Conservation (phyloP, 1,140 invertebrate genomes). For the Rhopalosiphum maidis region DNA sequence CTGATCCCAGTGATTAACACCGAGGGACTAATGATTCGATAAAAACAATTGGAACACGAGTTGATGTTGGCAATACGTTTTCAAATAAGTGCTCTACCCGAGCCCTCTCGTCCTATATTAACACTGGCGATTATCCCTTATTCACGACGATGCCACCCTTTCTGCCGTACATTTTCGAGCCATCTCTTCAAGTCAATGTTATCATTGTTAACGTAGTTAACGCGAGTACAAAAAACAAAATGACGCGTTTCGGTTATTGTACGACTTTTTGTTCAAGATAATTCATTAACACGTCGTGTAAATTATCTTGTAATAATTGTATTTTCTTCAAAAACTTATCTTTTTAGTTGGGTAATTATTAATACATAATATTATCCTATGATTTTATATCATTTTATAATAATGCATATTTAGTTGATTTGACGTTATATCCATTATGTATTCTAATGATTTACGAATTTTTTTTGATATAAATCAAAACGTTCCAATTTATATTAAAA, state of each 20-base stretch:
- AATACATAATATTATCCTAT: not conserved
- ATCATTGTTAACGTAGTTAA: not conserved
- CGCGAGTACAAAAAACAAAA: not conserved
- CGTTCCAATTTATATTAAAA: not conserved
- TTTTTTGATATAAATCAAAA: not conserved
- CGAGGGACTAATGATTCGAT: not conserved
- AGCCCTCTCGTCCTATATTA: constrained; percentile 2
- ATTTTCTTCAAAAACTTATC: not conserved
- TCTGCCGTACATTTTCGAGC: not conserved
- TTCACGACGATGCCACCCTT: not conserved
- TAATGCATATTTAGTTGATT: no score
- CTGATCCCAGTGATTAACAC: not conserved
- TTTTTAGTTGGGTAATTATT: not conserved
- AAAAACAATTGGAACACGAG: not conserved
- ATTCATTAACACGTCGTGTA: not conserved
- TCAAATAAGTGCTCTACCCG: not conserved
- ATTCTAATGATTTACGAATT: no score
- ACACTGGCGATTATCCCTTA: constrained; percentile 2
- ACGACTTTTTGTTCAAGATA: not conserved
- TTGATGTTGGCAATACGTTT: constrained; percentile 5
- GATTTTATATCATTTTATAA: no score
- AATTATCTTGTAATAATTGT: not conserved
- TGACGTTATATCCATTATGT: no score
- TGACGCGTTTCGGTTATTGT: not conserved
- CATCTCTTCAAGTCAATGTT: not conserved